A percentile compares a stretch with the other conserved stretches of the same genome.
Evolutionary conservation across 2,797 vertebrate species (phyloP).

Genomic region (Semotilus atromaculatus): DNA sequence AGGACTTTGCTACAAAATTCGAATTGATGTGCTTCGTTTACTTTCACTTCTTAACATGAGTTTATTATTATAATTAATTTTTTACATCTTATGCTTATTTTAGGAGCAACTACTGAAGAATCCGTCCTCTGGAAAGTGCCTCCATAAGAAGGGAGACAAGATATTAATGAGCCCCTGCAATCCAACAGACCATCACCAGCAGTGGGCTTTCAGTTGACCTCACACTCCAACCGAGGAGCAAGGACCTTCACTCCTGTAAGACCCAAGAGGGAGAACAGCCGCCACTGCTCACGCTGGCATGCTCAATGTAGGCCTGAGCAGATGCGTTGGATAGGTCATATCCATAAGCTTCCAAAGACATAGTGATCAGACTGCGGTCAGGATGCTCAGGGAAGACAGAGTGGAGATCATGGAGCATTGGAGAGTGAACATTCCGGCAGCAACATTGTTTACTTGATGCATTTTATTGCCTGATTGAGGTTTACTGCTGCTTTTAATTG

Average conservation of each 20-base stretch:
- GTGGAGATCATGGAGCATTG: slow-evolving; percentile 43
- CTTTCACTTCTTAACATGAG: not conserved
- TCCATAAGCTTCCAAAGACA: slow-evolving; percentile 48
- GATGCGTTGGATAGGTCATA: slow-evolving; percentile 46
- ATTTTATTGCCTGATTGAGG: slow-evolving; percentile 1
- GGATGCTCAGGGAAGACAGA: slow-evolving; percentile 58
- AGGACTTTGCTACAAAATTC: not conserved
- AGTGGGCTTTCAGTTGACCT: slow-evolving; percentile 87
- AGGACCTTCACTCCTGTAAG: slow-evolving; percentile 48
- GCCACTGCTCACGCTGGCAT: slow-evolving; percentile 34
- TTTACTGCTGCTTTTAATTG: slow-evolving; percentile 44
- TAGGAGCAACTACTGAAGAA: slow-evolving; percentile 88
- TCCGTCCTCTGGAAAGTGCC: slow-evolving; percentile 80
- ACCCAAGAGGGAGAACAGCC: slow-evolving; percentile 33
- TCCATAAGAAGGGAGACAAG: slow-evolving; percentile 74
- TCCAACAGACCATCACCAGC: slow-evolving; percentile 78
- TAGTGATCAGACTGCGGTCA: slow-evolving; percentile 65
- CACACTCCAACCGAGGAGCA: slow-evolving; percentile 40
- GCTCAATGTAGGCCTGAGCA: slow-evolving; percentile 38
- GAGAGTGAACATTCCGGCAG: slow-evolving; percentile 6
- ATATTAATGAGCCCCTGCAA: slow-evolving; percentile 81
- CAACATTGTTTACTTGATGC: slow-evolving; percentile 42
- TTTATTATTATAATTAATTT: not conserved
- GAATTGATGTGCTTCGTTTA: not conserved
- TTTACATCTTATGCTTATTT: not conserved